Conservation (phyloP, 2,888 invertebrate genomes). For the Sarcophaga variegata region DNA sequence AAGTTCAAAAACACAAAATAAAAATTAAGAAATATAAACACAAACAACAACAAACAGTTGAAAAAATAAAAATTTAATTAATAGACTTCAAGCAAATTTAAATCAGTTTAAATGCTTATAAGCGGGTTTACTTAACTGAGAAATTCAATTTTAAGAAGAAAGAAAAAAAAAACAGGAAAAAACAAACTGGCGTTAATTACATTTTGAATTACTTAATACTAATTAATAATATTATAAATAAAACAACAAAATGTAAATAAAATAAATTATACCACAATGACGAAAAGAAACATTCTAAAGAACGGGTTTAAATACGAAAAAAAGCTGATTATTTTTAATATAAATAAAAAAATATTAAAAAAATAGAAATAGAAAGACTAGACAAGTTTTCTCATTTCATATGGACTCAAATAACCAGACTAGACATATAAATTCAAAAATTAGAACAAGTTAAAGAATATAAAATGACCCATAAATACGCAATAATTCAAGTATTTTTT, state of each 20-base stretch:
- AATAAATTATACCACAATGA: slow-evolving; percentile 8
- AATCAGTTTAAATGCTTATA: slow-evolving; percentile 2
- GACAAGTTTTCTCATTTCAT: slow-evolving; percentile 29
- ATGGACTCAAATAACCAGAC: background rate
- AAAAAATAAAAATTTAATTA: no score
- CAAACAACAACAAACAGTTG: no score
- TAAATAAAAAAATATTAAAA: no score
- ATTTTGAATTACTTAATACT: slow-evolving; percentile 58
- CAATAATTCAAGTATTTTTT: no score
- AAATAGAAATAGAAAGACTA: background rate
- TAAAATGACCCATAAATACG: slow-evolving; percentile 9
- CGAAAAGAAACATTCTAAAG: slow-evolving; percentile 26
- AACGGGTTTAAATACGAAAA: slow-evolving; percentile 27
- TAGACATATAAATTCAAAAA: background rate
- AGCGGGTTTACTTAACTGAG: background rate
- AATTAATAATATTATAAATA: background rate
- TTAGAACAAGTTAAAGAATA: slow-evolving; percentile 7
- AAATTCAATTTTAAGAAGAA: slow-evolving; percentile 14
- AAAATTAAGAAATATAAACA: no score
- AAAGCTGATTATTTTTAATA: background rate
- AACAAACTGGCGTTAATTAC: slow-evolving; percentile 51
- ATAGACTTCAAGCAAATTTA: background rate
- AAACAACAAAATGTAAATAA: background rate
- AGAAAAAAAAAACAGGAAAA: slow-evolving; percentile 17
- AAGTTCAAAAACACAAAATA: no score